Evolutionary conservation across 2,888 invertebrate species (phyloP).

Genomic region (Catotricha subobsoleta): DNA sequence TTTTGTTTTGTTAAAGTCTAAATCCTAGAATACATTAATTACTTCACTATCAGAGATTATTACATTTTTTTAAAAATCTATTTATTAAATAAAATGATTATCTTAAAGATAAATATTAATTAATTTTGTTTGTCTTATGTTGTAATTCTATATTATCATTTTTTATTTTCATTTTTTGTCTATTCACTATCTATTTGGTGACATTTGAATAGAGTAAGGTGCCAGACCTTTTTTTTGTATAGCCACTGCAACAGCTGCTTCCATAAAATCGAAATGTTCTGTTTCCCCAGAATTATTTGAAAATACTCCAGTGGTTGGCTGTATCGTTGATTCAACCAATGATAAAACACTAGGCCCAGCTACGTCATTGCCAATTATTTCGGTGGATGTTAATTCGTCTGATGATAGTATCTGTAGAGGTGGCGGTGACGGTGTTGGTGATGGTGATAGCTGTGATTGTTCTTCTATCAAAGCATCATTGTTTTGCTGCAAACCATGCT

Average conservation of each 20-base stretch:
- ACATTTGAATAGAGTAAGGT: constrained; percentile 3
- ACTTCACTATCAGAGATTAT: too few species aligned
- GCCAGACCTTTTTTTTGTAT: constrained; percentile 12
- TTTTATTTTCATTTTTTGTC: not conserved
- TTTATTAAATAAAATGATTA: too few species aligned
- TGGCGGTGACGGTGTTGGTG: constrained; percentile 1
- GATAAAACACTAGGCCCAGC: not conserved
- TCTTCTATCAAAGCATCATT: not conserved
- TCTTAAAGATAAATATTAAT: too few species aligned
- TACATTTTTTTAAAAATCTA: too few species aligned
- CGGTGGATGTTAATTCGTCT: not conserved
- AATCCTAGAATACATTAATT: too few species aligned
- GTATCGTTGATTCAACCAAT: not conserved
- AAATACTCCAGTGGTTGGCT: not conserved
- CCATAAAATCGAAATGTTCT: constrained; percentile 11
- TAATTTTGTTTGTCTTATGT: too few species aligned
- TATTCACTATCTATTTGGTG: constrained; percentile 10
- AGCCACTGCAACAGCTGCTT: constrained; percentile 12
- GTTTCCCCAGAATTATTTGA: not conserved
- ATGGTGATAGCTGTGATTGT: too few species aligned
- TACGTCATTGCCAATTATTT: not conserved
- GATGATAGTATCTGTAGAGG: not conserved
- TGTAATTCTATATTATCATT: too few species aligned
- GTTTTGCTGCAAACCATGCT: constrained; percentile 11
- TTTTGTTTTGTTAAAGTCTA: too few species aligned